Evolutionary conservation across 2,888 invertebrate species (phyloP).

Genomic region (Pachycephus smyrnensis): DNA sequence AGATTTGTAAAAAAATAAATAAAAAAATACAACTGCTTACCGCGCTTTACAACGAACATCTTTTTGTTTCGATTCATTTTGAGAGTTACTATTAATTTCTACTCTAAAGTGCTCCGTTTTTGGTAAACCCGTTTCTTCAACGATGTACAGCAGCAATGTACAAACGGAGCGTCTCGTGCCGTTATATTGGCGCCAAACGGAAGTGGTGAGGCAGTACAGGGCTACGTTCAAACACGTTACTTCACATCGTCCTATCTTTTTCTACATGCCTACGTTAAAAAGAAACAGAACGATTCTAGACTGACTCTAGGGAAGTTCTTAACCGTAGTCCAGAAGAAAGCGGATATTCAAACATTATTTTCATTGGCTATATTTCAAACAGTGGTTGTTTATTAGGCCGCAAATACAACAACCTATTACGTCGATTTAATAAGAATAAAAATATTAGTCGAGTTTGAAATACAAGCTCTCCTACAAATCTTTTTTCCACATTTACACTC

Average conservation of each 20-base stretch:
- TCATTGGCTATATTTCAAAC: neutral
- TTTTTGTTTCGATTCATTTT: neutral
- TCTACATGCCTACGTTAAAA: neutral
- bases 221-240: too few relatives aligned
- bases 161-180: neutral
- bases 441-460: neutral
- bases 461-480: neutral
- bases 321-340: neutral
- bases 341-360: neutral
- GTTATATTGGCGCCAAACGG: neutral
- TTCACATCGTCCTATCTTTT: too few relatives aligned
- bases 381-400: neutral
- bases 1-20: neutral
- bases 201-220: neutral
- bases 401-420: neutral
- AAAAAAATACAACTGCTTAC: neutral
- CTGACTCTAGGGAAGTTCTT: too few relatives aligned
- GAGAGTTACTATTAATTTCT: neutral
- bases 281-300: neutral
- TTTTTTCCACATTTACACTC: neutral
- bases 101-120: slow-evolving; percentile 7
- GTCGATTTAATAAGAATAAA: neutral
- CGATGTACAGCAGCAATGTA: neutral
- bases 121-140: neutral
- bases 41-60: neutral